These are phyloP conservation scores for Rhinoderma darwinii DNA, from an alignment of 2,113 vertebrate genomes.

Conservation along the genomic window DNA sequence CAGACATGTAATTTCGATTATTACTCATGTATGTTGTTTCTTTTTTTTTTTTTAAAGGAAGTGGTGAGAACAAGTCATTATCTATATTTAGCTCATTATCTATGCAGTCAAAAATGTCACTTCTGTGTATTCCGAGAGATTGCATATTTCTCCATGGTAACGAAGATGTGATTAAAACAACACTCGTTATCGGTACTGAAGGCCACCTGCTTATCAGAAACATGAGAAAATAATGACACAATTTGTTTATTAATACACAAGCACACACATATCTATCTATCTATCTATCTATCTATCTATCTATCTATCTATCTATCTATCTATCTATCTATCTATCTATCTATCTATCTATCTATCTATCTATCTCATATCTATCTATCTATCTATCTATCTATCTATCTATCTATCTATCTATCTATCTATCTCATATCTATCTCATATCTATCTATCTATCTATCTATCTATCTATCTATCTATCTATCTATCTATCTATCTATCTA, in stretches of 20 bases:
- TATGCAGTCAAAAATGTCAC: slow-evolving; percentile 86
- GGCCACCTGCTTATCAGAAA: slow-evolving; percentile 85
- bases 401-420: too few relatives aligned
- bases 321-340: too few relatives aligned
- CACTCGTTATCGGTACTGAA: slow-evolving; percentile 81
- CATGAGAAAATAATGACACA: slow-evolving; percentile 75
- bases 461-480: too few relatives aligned
- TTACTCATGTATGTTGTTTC: slow-evolving; percentile 64
- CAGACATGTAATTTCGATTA: slow-evolving; percentile 67
- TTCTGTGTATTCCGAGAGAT: slow-evolving; percentile 87
- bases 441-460: too few relatives aligned
- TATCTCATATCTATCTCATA: too few relatives aligned
- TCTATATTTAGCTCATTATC: slow-evolving; percentile 88
- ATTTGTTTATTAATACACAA: not conserved
- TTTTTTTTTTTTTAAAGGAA: slow-evolving; percentile 74
- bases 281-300: too few relatives aligned
- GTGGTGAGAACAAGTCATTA: slow-evolving; percentile 81
- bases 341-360: too few relatives aligned
- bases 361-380: too few relatives aligned
- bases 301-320: too few relatives aligned
- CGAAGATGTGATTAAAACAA: slow-evolving; percentile 88
- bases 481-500: too few relatives aligned
- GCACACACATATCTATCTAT: not conserved
- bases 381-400: too few relatives aligned
- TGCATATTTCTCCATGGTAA: slow-evolving; percentile 89